These are phyloP conservation scores for Formica aserva DNA, from an alignment of 2,888 invertebrate genomes.

Conservation along the genomic window DNA sequence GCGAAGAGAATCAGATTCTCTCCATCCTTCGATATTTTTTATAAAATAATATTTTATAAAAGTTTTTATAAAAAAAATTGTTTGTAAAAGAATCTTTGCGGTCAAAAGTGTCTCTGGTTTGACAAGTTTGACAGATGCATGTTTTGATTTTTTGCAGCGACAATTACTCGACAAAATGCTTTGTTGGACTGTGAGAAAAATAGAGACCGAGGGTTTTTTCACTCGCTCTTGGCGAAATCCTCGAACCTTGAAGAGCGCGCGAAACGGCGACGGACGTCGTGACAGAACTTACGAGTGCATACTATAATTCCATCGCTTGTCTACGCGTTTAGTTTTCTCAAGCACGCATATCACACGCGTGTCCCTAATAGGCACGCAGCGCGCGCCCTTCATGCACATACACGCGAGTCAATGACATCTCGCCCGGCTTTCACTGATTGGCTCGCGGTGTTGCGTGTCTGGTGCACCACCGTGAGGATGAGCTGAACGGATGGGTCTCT, in stretches of 20 bases:
- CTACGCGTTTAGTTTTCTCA: slow-evolving; percentile 14
- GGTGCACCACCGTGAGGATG: slow-evolving; percentile 62
- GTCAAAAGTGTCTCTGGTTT: neutral
- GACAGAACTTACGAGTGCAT: slow-evolving; percentile 11
- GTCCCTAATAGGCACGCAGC: slow-evolving; percentile 40
- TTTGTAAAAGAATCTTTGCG: neutral
- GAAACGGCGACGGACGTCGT: slow-evolving; percentile 15
- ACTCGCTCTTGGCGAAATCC: slow-evolving; percentile 17
- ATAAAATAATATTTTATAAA: too few relatives aligned
- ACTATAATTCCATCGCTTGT: neutral
- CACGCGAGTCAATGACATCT: slow-evolving; percentile 70
- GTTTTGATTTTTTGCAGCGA: neutral
- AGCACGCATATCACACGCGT: slow-evolving; percentile 18
- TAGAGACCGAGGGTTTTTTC: neutral
- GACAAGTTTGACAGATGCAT: neutral
- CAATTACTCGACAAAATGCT: neutral
- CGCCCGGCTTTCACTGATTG: slow-evolving; percentile 67
- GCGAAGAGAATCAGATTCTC: neutral
- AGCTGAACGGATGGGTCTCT: slow-evolving; percentile 71
- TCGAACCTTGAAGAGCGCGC: slow-evolving; percentile 35
- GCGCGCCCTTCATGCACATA: slow-evolving; percentile 37
- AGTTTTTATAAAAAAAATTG: too few relatives aligned
- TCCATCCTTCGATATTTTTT: neutral
- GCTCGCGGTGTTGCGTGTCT: slow-evolving; percentile 54
- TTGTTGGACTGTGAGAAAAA: slow-evolving; percentile 33